Base-by-base conservation (phyloP, 1,140 invertebrate genomes). In the Leptinotarsa lineolata region DNA sequence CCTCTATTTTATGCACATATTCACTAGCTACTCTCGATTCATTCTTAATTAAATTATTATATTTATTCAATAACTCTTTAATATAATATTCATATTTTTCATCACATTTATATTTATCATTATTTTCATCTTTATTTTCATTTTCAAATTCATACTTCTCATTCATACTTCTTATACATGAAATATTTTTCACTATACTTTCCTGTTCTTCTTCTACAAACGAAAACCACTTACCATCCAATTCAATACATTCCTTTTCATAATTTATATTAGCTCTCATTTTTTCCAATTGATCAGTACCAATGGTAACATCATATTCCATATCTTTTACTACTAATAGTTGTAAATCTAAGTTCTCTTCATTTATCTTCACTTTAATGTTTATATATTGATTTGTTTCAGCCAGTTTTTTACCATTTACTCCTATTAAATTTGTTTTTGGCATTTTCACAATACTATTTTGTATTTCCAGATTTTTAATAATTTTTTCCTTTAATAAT, bases 381-480 rank as follows among this genome's bases (percentile, higher is more conserved):
- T 48, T 3, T 48, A 48, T 48, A 48, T 15, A 48, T n/a, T 16
- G 12, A n/a, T 48, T 48, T n/a, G 46, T 48, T 48, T 16, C 13
- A 48, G 12, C 12, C 16, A 48, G 15, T 48, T 48, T 48, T 13
- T 48, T 48, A 15, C 46, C 46, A 16, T 48, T 13, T 15, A 48
- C 16, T n/a, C 46, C 46, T 15, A 48, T 48, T 15, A 48, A 48
- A 48, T 16, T 48, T n/a, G 16, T 48, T 48, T 48, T 48, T 15
- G 46, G 46, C 46, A 48, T 48, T 48, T 58, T 58, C 54, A 58
- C 54, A 58, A 58, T 16, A 16, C 15, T 16, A 11, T 58, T 58
- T 58, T 58, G 15, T 58, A 58, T 18, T 58, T 58, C 54, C 54
- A 58, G 18, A 16, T 65, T 22, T 65, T 24, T 65, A 65, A 18